Conservation (phyloP, 2,113 vertebrate genomes). For the Sclerurus mexicanus region DNA sequence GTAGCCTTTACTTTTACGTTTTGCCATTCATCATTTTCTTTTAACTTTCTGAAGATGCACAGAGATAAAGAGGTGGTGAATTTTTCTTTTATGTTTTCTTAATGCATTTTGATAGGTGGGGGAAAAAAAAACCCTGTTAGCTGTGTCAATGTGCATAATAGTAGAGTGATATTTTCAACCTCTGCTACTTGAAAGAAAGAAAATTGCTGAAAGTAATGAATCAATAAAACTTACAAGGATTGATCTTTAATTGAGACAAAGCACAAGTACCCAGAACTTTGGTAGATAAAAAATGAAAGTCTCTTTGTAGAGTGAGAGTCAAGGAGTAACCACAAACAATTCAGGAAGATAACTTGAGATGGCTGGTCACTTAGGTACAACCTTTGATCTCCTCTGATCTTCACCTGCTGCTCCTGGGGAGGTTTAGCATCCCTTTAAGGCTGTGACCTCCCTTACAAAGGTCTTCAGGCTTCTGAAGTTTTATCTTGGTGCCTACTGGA, state of each 20-base stretch:
- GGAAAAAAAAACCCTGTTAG: background rate
- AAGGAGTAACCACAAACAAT: background rate
- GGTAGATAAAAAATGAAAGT: background rate
- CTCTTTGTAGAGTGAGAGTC: background rate
- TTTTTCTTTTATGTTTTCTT: constrained; percentile 49
- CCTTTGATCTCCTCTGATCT: background rate
- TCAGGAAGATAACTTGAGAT: background rate
- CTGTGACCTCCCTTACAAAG: background rate
- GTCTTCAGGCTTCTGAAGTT: background rate
- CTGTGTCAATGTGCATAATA: background rate
- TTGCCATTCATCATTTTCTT: constrained; percentile 65
- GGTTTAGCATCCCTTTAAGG: background rate
- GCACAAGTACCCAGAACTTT: background rate
- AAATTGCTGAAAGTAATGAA: background rate
- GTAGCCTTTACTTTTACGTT: constrained; percentile 43
- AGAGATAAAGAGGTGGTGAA: background rate
- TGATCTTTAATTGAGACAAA: background rate
- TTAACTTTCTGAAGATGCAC: constrained; percentile 59
- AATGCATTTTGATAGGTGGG: constrained; percentile 37
- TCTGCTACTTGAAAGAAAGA: background rate
- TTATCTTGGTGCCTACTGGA: background rate
- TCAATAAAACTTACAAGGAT: background rate
- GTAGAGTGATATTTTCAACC: background rate
- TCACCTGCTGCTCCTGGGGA: background rate
- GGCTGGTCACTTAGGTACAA: background rate